Conservation (phyloP, 2,888 invertebrate genomes). For the Cephus rjabovi region DNA sequence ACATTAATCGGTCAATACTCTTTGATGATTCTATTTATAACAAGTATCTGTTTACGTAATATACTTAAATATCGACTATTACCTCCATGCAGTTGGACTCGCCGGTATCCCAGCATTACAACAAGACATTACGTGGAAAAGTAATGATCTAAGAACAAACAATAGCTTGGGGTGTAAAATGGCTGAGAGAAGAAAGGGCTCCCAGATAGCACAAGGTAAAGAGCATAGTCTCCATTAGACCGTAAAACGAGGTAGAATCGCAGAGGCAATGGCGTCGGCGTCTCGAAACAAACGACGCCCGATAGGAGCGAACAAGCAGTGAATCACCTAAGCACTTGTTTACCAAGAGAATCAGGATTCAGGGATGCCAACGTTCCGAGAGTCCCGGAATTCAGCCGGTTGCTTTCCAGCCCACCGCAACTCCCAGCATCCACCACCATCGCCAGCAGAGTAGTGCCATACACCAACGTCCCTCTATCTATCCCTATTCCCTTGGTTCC, state of each 20-base stretch:
- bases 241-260: slow-evolving; percentile 60
- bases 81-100: neutral
- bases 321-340: slow-evolving; percentile 65
- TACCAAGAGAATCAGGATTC: slow-evolving; percentile 64
- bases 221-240: slow-evolving; percentile 49
- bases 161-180: neutral
- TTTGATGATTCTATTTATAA: neutral
- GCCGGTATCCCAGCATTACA: neutral
- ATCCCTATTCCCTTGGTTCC: neutral
- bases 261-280: slow-evolving; percentile 55
- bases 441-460: neutral
- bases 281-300: slow-evolving; percentile 63
- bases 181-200: neutral
- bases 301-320: slow-evolving; percentile 64
- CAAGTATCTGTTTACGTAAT: neutral
- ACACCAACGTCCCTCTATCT: neutral
- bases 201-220: neutral
- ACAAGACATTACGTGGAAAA: neutral
- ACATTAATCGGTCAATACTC: neutral
- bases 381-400: slow-evolving; percentile 49
- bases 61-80: neutral
- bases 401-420: slow-evolving; percentile 7
- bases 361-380: slow-evolving; percentile 53
- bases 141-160: neutral
- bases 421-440: slow-evolving; percentile 1